Evolutionary conservation across 2,113 vertebrate species (phyloP).

Genomic region (Noctilio leporinus): DNA sequence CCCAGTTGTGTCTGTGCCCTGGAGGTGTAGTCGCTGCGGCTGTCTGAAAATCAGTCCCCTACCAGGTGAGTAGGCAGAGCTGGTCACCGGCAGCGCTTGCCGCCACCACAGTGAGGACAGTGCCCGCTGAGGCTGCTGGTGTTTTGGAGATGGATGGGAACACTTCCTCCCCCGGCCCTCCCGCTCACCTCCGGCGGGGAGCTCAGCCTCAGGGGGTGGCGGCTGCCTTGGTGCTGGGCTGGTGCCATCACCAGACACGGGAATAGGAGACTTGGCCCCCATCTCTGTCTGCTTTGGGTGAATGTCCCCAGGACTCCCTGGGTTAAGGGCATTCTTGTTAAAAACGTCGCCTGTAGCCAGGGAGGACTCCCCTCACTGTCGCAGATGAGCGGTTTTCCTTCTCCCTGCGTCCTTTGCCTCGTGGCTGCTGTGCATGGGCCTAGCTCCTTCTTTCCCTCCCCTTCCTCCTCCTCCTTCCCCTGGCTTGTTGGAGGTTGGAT

Average conservation of each 20-base stretch:
- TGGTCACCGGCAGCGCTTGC: background rate
- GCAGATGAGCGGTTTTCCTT: background rate
- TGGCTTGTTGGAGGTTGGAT: background rate
- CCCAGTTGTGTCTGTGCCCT: background rate
- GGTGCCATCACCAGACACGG: background rate
- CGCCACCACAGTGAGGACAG: rapidly evolving
- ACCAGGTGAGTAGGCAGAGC: rapidly evolving
- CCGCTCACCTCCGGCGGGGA: background rate
- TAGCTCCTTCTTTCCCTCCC: background rate
- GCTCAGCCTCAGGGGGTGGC: background rate
- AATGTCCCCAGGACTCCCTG: background rate
- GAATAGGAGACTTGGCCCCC: background rate
- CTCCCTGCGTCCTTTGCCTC: rapidly evolving
- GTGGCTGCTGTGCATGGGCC: background rate
- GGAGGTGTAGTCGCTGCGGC: rapidly evolving
- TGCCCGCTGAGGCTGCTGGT: background rate
- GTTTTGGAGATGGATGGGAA: background rate
- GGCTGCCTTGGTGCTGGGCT: background rate
- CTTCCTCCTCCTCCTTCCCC: background rate
- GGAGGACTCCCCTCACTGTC: background rate
- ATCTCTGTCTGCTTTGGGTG: background rate
- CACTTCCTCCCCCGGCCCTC: background rate
- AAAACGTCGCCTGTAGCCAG: background rate
- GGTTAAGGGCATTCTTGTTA: background rate
- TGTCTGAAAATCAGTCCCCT: background rate